Evolutionary conservation across 2,113 vertebrate genomes (phyloP), one percentile per base, ranked within the genome.

Genomic region (Mionectes macconnelli): DNA sequence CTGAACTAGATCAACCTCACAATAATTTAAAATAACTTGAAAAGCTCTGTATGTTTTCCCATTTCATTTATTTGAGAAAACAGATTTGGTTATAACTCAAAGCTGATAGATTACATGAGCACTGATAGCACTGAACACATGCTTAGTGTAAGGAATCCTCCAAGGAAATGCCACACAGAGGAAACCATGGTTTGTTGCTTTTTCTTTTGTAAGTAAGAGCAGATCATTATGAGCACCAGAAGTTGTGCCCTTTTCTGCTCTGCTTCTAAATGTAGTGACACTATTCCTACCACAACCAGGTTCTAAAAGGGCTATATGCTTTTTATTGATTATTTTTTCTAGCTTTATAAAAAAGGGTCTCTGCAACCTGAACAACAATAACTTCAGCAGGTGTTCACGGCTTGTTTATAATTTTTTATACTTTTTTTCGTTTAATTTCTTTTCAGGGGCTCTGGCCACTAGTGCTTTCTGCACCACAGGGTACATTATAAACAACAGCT

Each of bases 281-380:
- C 21, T 24, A 47, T 31, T 85, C 88, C 73, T 27, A 31, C 14
- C 18, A 57, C 64, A 91, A 2, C 3, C 39, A 40, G 55, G 7
- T 70, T 90, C 60, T 74, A 55, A 94, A 81, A 82, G 10, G 59
- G 37, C 49, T 40, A 2, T 31, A 53, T 88, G 94, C 87, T 96
- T 87, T 77, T 90, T 84, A 62, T 14, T 44, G 49, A 76, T 23
- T 91, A 20, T 53, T 77, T 67, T 77, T 75, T 90, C 50, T 79
- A 86, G 18, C 31, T 19, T 84, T 89, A 87, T 57, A 87, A 87
- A 76, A 94, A 94, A 87, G 8, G 70, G 35, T 31, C 37, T 95
- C 56, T 96, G 89, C 97, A 97, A 97, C 98, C 80, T 96, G 97
- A 98, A 97, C 95, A 98, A 95, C 97, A 97, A 93, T 95, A 96